These are phyloP conservation scores for Lysandra bellargus DNA, from an alignment of 2,888 invertebrate genomes.

Conservation along the genomic window DNA sequence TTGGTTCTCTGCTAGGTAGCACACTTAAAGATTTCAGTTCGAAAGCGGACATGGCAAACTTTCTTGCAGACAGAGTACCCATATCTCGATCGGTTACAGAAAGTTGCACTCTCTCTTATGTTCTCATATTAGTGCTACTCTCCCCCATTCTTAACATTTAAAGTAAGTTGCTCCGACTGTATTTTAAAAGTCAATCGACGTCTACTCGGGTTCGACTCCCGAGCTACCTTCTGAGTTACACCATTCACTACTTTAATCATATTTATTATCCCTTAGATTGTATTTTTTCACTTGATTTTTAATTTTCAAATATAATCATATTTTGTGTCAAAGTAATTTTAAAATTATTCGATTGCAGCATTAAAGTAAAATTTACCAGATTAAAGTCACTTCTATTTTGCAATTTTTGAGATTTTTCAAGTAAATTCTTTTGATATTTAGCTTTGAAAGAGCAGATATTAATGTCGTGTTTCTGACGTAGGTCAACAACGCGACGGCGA, in stretches of 20 bases:
- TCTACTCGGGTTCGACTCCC: slow-evolving; percentile 21
- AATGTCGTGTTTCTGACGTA: slow-evolving; percentile 75
- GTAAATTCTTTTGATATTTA: not conserved
- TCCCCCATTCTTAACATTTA: slow-evolving; percentile 3
- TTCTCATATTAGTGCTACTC: slow-evolving; percentile 13
- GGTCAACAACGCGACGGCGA: slow-evolving; percentile 99
- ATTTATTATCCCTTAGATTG: not conserved
- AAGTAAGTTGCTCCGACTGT: slow-evolving; percentile 1
- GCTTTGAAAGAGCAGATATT: slow-evolving; percentile 40
- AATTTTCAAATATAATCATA: not conserved
- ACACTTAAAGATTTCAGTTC: slow-evolving; percentile 4
- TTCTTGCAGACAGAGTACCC: slow-evolving; percentile 19
- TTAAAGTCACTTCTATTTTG: not conserved
- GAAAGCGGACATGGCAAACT: slow-evolving; percentile 18
- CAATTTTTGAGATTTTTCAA: not conserved
- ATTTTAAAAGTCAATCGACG: not conserved
- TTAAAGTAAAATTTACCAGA: not conserved
- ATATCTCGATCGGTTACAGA: slow-evolving; percentile 4
- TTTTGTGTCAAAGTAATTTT: slow-evolving; percentile 2
- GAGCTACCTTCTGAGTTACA: not conserved
- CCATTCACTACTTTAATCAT: not conserved
- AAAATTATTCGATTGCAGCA: not conserved
- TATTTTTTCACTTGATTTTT: not conserved
- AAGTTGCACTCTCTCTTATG: slow-evolving; percentile 11
- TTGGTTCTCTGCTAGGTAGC: slow-evolving; percentile 29